Conservation (phyloP, 2,113 vertebrate species). For the Macquaria australasica region DNA sequence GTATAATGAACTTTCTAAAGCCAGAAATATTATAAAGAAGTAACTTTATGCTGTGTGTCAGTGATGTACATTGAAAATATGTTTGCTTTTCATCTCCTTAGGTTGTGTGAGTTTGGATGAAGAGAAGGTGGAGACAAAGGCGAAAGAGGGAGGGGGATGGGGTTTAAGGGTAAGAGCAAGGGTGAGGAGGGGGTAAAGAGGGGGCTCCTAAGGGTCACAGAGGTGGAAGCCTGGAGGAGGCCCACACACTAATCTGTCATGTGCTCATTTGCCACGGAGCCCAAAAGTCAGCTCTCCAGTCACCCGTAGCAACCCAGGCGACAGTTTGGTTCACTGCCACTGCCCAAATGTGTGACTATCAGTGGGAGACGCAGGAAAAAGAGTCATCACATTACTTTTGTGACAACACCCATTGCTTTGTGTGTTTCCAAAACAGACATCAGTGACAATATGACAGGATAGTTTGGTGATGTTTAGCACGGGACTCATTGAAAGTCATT, state of each 20-base stretch:
- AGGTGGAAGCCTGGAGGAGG: constrained; percentile 88
- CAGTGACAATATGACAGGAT: constrained; percentile 72
- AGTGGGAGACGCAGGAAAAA: constrained; percentile 51
- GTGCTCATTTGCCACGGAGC: constrained; percentile 88
- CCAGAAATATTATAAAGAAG: not conserved
- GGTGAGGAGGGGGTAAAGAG: constrained; percentile 69
- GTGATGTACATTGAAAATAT: constrained; percentile 28
- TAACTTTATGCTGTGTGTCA: not conserved
- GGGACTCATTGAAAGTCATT: constrained; percentile 75
- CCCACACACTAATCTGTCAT: constrained; percentile 91
- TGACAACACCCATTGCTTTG: constrained; percentile 78
- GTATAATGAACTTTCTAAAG: constrained; percentile 12
- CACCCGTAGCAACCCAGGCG: constrained; percentile 87
- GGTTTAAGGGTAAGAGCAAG: constrained; percentile 61
- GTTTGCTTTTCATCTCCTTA: constrained; percentile 65
- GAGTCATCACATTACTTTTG: constrained; percentile 74
- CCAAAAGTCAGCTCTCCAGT: constrained; percentile 86
- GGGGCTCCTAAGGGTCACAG: constrained; percentile 85
- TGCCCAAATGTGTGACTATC: constrained; percentile 75
- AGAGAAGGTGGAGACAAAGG: constrained; percentile 66
- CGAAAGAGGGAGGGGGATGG: constrained; percentile 20
- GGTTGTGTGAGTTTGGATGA: constrained; percentile 61
- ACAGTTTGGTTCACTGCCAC: constrained; percentile 84
- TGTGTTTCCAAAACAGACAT: constrained; percentile 78
- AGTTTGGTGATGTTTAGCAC: constrained; percentile 60